Base-by-base conservation (phyloP, 2,113 vertebrate genomes). In the Cinclus cinclus region DNA sequence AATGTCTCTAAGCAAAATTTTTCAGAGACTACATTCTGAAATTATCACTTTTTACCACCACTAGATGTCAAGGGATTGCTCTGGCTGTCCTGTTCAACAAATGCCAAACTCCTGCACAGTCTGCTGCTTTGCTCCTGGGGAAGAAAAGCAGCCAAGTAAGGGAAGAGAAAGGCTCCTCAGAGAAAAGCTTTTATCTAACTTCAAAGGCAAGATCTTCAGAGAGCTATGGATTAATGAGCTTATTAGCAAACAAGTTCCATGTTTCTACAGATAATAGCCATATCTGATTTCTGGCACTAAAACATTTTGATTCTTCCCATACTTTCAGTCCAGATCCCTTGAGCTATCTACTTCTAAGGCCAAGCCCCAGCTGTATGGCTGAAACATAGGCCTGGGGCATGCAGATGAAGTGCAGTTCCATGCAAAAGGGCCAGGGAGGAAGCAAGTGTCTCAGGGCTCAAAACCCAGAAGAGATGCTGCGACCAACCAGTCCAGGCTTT, bases 161-260 rank as follows among this genome's bases (percentile, higher is more conserved):
- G 28, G 68, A 81, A 77, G 15, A 87, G n/a, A 44, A 91, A 67
- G 5, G 10, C 27, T 75, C 63, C 79, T 23, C 31, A 6, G 65
- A 60, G 65, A 90, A 89, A 46, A 82, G 35, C 58, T 76, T 85
- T 81, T 96, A 81, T 94, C 79, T 93, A 70, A 94, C 87, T 52
- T 88, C 92, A 94, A 95, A 94, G 63, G 60, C 82, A 84, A 91
- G 52, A 63, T 49, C 41, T 71, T 83, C 58, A 74, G 74, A 94
- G 62, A 91, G 21, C 1, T 6, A 64, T 70, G 47, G 42, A 73
- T 83, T 81, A 82, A 80, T 44, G 35, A 83, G 65, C 55, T 82
- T 59, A 63, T 94, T 83, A 84, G 75, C 60, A 94, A 91, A 95
- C 30, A 58, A 62, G 70, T 53, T 84, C 28, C 25, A 37, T 46